phyloP scores from a whole-genome alignment of 2,797 vertebrate genomes.

The Erpetoichthys calabaricus region DNA sequence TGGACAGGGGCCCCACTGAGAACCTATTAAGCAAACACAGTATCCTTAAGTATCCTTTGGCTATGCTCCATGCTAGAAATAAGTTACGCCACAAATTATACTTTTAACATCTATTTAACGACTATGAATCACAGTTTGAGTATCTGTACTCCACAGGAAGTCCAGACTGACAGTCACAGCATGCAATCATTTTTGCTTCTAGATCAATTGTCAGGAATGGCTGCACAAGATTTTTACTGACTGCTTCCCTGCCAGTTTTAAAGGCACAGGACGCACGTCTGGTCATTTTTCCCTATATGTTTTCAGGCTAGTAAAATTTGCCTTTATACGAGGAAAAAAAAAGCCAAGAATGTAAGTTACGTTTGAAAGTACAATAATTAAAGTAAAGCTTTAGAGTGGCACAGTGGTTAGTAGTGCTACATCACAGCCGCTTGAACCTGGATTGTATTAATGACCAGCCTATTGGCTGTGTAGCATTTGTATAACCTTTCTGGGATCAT shows the following conservation, averaged over 20 bases:
- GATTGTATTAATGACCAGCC: too few relatives aligned
- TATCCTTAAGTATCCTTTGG: constrained; percentile 6
- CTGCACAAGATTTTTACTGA: not conserved
- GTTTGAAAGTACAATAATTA: too few relatives aligned
- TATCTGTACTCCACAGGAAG: not conserved
- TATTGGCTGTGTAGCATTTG: too few relatives aligned
- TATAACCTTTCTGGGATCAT: too few relatives aligned
- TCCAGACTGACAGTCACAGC: not conserved
- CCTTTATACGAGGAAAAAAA: too few relatives aligned
- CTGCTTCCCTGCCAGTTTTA: not conserved
- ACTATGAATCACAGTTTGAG: not conserved
- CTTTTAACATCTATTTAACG: constrained; percentile 7
- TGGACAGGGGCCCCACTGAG: not conserved
- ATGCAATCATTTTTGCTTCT: constrained; percentile 1
- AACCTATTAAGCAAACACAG: not conserved
- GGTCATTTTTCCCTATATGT: too few relatives aligned
- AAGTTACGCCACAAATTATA: constrained; percentile 5
- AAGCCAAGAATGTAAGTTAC: too few relatives aligned
- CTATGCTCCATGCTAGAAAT: not conserved
- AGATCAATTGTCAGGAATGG: not conserved
- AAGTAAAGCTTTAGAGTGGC: too few relatives aligned
- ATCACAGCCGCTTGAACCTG: too few relatives aligned
- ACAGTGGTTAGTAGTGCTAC: too few relatives aligned
- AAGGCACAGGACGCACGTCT: not conserved
- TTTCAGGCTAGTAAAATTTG: too few relatives aligned